Evolutionary conservation across 2,797 vertebrate species (phyloP), one percentile per base, ranked within the genome.

Genomic region (Oryzias sinensis): DNA sequence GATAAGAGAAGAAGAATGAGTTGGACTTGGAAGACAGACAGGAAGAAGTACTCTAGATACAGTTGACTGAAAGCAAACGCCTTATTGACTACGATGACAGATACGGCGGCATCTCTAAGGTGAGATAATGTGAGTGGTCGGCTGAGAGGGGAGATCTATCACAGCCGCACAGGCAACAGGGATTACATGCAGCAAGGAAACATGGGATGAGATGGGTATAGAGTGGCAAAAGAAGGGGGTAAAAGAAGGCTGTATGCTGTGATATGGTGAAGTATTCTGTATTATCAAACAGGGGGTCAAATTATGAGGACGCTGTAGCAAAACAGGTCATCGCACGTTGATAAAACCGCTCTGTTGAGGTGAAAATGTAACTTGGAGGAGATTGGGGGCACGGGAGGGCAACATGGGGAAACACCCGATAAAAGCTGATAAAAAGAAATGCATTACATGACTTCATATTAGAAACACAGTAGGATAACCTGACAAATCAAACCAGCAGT

Each of bases 171-270:
- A 88, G 81, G 74, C 82, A 75, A 61, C 55, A 40, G 51, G 85
- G 87, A 90, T 90, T 90, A 90, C n/a, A 81, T 68, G 84, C 81
- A 85, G 59, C 81, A 76, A 80, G 80, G 59, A 65, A 49, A 62
- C 59, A 44, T 56, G 54, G 54, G 40, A 53, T 52, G 69, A 24
- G 53, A 46, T 60, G 42, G 42, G 49, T 43, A 45, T 41, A 68
- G 68, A 33, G 51, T 45, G 47, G 68, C 40, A 52, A 56, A 62
- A 17, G 47, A 44, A 37, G 29, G 43, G 27, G 46, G 45, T 22
- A 40, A 17, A 42, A 44, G 60, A 49, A 16, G 74, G 48, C 54
- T 70, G 68, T 70, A 58, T 56, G 60, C 60, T 55, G 51, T 76
- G 83, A 84, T 81, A 77, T 74, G 70, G 77, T 68, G 53, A 77